Conservation (phyloP, 2,888 invertebrate genomes). For the Anticlea derivata region DNA sequence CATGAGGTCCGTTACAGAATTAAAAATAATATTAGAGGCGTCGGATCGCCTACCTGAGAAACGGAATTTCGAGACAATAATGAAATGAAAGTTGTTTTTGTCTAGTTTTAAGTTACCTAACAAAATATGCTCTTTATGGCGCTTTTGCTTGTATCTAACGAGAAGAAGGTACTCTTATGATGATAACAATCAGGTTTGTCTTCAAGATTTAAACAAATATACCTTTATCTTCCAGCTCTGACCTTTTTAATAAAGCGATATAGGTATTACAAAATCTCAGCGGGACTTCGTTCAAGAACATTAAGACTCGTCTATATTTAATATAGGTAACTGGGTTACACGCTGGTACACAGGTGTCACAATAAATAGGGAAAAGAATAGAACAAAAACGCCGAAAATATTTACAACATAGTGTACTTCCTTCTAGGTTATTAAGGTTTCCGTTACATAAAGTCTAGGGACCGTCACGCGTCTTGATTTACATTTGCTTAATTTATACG, state of each 20-base stretch:
- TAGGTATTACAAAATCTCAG: constrained; percentile 1
- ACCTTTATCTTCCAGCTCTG: constrained; percentile 3
- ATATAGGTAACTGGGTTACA: constrained; percentile 17
- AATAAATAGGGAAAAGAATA: constrained; percentile 6
- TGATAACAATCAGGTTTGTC: constrained; percentile 6
- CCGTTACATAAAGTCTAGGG: too few relatives aligned
- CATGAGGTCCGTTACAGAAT: constrained; percentile 39
- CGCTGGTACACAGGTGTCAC: constrained; percentile 11
- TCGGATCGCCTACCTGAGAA: constrained; percentile 49
- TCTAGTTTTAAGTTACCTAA: constrained; percentile 47
- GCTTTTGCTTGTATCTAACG: constrained; percentile 20
- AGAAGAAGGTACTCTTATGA: constrained; percentile 4
- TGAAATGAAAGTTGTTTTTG: constrained; percentile 56
- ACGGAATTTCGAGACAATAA: constrained; percentile 47
- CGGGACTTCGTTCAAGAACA: constrained; percentile 5
- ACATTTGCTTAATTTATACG: constrained; percentile 28
- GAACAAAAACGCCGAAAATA: background rate
- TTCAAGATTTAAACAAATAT: constrained; percentile 15
- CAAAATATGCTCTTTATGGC: constrained; percentile 28
- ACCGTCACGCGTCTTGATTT: constrained; percentile 7
- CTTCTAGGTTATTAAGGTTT: too few relatives aligned
- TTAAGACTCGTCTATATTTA: constrained; percentile 10
- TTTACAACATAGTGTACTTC: too few relatives aligned
- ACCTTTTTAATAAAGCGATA: constrained; percentile 9
- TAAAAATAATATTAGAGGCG: constrained; percentile 36